A percentile compares a stretch with the other conserved stretches of the same genome.
Evolutionary conservation across 2,797 vertebrate genomes (phyloP).

Genomic region (Gymnoscopelus microlampas): DNA sequence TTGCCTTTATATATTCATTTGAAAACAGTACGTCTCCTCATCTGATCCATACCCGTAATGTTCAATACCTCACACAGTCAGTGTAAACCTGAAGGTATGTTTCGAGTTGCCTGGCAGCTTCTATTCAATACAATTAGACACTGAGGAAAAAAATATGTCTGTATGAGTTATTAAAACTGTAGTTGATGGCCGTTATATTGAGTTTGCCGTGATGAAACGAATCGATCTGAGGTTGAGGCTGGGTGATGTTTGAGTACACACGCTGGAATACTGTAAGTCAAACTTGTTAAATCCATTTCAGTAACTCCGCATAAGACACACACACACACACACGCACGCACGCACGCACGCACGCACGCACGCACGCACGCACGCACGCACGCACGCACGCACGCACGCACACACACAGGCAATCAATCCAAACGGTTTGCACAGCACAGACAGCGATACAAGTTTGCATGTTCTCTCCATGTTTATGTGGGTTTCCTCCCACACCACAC

Average conservation of each 20-base stretch:
- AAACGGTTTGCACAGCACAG: too few species aligned
- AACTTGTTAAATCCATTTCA: conserved; percentile 20
- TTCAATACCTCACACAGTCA: conserved; percentile 23
- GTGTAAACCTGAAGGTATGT: conserved; percentile 10
- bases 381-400: not conserved
- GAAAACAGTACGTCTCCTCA: not conserved
- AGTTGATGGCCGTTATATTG: conserved; percentile 25
- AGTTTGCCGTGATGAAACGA: conserved; percentile 35
- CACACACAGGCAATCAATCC: not conserved
- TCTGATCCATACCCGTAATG: conserved; percentile 16
- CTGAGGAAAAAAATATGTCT: not conserved
- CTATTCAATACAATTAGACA: not conserved
- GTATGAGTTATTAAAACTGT: conserved; percentile 18
- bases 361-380: not conserved
- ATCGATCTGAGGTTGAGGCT: conserved; percentile 18
- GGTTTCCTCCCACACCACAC: too few species aligned
- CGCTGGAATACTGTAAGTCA: conserved; percentile 13
- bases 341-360: not conserved
- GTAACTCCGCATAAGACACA: conserved; percentile 4
- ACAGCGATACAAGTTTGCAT: too few species aligned
- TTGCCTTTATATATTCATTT: conserved; percentile 2
- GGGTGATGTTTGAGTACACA: conserved; percentile 23
- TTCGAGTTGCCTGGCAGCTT: not conserved
- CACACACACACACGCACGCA: conserved; percentile 1
- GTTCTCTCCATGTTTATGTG: too few species aligned